A percentile compares a stretch with the other conserved stretches of the same genome.
These are phyloP conservation scores for Garra rufa DNA, from an alignment of 2,113 vertebrate species.

Conservation along the genomic window DNA sequence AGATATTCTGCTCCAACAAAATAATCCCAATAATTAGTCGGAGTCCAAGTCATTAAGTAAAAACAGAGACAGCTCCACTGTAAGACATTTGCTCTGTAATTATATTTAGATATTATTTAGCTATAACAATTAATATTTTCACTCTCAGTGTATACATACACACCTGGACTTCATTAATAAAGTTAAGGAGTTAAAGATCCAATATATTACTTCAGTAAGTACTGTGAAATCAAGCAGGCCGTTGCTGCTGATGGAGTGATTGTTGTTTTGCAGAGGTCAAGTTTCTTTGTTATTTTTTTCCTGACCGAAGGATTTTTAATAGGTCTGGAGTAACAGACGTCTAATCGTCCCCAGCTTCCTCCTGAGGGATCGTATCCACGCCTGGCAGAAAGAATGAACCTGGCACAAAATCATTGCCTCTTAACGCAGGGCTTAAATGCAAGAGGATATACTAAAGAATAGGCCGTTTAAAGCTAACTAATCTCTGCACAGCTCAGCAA, in stretches of 20 bases:
- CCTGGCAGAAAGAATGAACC: constrained; percentile 32
- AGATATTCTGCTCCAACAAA: not conserved
- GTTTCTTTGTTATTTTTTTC: constrained; percentile 56
- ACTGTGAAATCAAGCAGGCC: constrained; percentile 2
- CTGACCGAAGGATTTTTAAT: constrained; percentile 56
- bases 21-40: not conserved
- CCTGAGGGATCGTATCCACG: not conserved
- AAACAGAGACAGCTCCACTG: not conserved
- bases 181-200: constrained; percentile 1
- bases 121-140: not conserved
- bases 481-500: constrained; percentile 42
- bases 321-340: constrained; percentile 46
- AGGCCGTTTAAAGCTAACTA: constrained; percentile 28
- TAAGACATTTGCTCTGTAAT: not conserved
- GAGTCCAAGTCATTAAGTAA: not conserved
- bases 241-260: constrained; percentile 34
- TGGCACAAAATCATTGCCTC: constrained; percentile 25
- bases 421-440: not conserved
- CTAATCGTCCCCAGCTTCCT: constrained; percentile 54
- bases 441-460: constrained; percentile 25
- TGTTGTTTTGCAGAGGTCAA: constrained; percentile 62
- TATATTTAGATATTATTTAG: not conserved
- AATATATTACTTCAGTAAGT: not conserved
- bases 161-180: not conserved
- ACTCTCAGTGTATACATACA: not conserved